A percentile compares a stretch with the other conserved stretches of the same genome.
Conservation (phyloP, 2,113 vertebrate species). For the Embiotoca jacksoni region DNA sequence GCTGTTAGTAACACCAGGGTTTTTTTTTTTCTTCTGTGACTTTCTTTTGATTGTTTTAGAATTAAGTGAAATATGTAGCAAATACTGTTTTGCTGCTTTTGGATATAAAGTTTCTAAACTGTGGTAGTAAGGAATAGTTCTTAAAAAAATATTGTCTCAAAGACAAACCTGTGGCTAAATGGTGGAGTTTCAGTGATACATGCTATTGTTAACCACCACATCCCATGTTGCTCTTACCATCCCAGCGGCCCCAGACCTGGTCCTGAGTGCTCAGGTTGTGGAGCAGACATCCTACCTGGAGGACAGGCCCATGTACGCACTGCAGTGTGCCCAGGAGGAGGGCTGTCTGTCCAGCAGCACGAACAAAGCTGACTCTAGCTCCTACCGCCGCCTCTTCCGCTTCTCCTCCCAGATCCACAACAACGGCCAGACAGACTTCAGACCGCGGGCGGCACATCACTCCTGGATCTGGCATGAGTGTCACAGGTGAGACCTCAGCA, state of each 20-base stretch:
- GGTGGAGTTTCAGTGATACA: not conserved
- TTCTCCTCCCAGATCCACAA: constrained; percentile 99
- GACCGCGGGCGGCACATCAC: constrained; percentile 90
- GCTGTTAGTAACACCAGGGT: no score
- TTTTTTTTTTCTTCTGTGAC: no score
- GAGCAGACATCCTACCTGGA: constrained; percentile 95
- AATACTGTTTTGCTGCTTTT: no score
- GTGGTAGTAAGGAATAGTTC: no score
- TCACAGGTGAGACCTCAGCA: constrained; percentile 85
- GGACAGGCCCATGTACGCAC: constrained; percentile 93
- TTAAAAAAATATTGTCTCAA: no score
- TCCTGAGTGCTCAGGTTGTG: constrained; percentile 90
- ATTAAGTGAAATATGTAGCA: no score
- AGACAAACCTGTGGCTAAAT: no score
- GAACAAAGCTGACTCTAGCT: constrained; percentile 76
- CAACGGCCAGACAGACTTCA: constrained; percentile 93
- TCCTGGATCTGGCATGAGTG: constrained; percentile 98
- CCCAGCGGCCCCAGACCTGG: constrained; percentile 94
- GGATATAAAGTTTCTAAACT: no score
- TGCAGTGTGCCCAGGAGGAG: constrained; percentile 95
- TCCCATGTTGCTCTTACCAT: not conserved
- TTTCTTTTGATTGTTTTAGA: no score
- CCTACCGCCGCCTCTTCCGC: constrained; percentile 92
- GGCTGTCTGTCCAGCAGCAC: constrained; percentile 89
- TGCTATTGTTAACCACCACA: not conserved